Evolutionary conservation across 1,140 invertebrate species (phyloP).

Genomic region (Drosophila malerkotliana): DNA sequence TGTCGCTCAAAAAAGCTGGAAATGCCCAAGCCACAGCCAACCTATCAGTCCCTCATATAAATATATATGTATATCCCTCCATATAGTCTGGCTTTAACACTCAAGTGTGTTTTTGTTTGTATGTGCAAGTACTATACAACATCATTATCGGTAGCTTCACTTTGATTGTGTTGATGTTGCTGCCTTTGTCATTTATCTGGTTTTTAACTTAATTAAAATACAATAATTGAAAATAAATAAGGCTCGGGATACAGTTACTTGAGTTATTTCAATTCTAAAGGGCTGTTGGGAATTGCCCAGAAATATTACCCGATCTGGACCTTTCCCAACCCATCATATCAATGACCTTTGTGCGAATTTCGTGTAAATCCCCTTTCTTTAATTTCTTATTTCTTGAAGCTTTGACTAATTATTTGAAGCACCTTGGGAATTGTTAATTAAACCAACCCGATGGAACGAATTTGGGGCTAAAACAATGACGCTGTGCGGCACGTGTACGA

Average conservation of each 20-base stretch:
- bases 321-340: slow-evolving; percentile 3
- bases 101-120: slow-evolving; percentile 13
- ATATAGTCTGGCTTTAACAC: slow-evolving; percentile 32
- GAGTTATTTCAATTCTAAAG: neutral
- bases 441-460: slow-evolving; percentile 14
- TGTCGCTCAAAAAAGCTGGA: slow-evolving; percentile 71
- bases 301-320: neutral
- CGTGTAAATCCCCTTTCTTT: neutral
- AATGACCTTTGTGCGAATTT: neutral
- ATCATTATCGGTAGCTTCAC: slow-evolving; percentile 61
- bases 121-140: slow-evolving; percentile 46
- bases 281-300: neutral
- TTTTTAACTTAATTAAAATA: slow-evolving; percentile 28
- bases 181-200: slow-evolving; percentile 38
- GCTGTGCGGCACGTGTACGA: slow-evolving; percentile 36
- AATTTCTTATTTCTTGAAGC: neutral
- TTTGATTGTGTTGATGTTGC: slow-evolving; percentile 38
- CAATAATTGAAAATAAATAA: slow-evolving; percentile 5
- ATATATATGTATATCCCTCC: neutral
- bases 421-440: slow-evolving; percentile 1
- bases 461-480: slow-evolving; percentile 27
- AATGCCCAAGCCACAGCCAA: slow-evolving; percentile 63
- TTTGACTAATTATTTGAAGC: slow-evolving; percentile 22
- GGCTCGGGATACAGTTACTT: neutral
- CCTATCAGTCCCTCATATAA: slow-evolving; percentile 46